A percentile compares a stretch with the other conserved stretches of the same genome.
Conservation (phyloP, 2,888 invertebrate species). For the Melikaiella ostensackeni region DNA sequence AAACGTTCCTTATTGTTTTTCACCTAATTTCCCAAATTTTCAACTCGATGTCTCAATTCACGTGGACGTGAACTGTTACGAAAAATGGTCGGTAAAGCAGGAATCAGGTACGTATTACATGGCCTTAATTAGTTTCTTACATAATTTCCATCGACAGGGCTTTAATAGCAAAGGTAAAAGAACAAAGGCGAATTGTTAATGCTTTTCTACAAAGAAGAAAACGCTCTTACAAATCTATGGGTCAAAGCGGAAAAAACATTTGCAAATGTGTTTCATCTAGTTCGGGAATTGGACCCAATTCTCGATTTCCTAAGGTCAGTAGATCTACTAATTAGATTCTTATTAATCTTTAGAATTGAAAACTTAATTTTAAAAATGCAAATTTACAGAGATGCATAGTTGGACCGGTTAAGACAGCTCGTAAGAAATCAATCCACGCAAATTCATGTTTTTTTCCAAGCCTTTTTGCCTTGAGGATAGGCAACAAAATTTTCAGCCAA, state of each 20-base stretch:
- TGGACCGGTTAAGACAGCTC: constrained; percentile 52
- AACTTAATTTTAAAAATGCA: neutral
- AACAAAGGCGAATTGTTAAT: constrained; percentile 59
- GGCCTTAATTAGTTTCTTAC: neutral
- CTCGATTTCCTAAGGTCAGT: constrained; percentile 51
- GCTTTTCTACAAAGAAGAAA: constrained; percentile 56
- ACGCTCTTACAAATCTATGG: constrained; percentile 45
- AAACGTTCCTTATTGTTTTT: too few species aligned
- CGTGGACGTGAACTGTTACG: too few species aligned
- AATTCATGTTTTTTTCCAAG: constrained; percentile 63
- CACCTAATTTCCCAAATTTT: too few species aligned
- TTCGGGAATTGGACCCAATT: constrained; percentile 40
- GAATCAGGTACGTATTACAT: too few species aligned
- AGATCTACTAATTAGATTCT: neutral
- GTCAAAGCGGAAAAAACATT: constrained; percentile 48
- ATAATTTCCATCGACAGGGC: constrained; percentile 58
- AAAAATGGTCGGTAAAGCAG: too few species aligned
- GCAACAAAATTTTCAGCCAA: constrained; percentile 53
- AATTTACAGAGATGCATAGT: constrained; percentile 57
- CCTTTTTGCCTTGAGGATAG: constrained; percentile 58
- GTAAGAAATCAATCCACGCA: constrained; percentile 56
- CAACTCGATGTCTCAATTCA: too few species aligned
- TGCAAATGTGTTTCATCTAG: constrained; percentile 45
- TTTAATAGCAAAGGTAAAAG: constrained; percentile 58
- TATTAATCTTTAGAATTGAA: neutral